Evolutionary conservation across 1,140 invertebrate species (phyloP).

Genomic region (Philopotamus ludificatus): DNA sequence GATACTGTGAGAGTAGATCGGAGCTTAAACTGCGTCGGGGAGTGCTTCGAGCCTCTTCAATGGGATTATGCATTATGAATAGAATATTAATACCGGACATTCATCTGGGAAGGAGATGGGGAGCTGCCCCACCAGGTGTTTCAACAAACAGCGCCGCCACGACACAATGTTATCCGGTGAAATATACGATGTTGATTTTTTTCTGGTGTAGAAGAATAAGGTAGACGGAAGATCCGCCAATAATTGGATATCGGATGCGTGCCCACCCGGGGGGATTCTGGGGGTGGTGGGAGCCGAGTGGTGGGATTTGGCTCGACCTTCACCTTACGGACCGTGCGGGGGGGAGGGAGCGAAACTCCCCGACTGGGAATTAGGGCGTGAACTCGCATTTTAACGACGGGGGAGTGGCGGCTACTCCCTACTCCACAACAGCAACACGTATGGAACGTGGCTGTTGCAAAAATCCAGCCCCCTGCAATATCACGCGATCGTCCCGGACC

Average conservation of each 20-base stretch:
- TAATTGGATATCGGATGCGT: slow-evolving; percentile 2
- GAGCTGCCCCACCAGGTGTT: too few relatives aligned
- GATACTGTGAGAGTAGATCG: too few relatives aligned
- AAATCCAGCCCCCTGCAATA: too few relatives aligned
- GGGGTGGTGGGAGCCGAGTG: background rate
- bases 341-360: background rate
- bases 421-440: too few relatives aligned
- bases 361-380: slow-evolving; percentile 1
- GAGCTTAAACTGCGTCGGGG: too few relatives aligned
- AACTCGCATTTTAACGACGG: slow-evolving; percentile 6
- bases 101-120: too few relatives aligned
- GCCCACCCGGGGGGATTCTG: background rate
- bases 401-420: background rate
- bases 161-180: background rate
- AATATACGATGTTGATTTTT: background rate
- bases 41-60: too few relatives aligned
- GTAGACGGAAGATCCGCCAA: slow-evolving; percentile 6
- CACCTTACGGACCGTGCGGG: background rate
- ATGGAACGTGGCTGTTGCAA: too few relatives aligned
- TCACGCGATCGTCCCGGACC: too few relatives aligned
- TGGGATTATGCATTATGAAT: too few relatives aligned
- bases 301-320: slow-evolving; percentile 12
- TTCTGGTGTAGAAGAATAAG: background rate
- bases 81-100: too few relatives aligned
- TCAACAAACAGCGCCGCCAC: too few relatives aligned